A percentile compares a stretch with the other conserved stretches of the same genome.
phyloP scores from a whole-genome alignment of 2,797 vertebrate genomes.

The Chelonia mydas region DNA sequence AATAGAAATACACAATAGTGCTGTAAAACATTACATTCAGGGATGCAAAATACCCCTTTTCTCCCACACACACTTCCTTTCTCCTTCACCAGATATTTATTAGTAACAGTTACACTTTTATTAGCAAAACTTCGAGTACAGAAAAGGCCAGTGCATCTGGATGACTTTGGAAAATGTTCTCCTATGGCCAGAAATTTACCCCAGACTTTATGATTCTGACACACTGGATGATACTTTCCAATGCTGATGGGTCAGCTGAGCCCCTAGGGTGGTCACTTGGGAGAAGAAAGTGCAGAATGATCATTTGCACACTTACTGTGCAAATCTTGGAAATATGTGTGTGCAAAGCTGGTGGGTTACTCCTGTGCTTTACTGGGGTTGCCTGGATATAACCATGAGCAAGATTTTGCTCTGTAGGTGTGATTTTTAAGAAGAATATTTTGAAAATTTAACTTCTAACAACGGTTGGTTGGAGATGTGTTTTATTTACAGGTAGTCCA shows the following conservation, averaged over 20 bases:
- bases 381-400: neutral
- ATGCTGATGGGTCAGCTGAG: neutral
- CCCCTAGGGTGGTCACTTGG: fast-evolving
- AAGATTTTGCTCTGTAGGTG: neutral
- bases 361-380: neutral
- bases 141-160: neutral
- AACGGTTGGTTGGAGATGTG: fast-evolving
- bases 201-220: neutral
- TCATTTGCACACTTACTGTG: neutral
- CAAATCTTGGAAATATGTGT: neutral
- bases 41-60: neutral
- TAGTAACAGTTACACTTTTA: neutral
- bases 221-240: neutral
- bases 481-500: neutral
- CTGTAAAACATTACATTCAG: neutral
- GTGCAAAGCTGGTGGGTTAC: neutral
- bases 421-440: neutral
- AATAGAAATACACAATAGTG: neutral
- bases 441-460: neutral
- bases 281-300: neutral
- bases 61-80: neutral
- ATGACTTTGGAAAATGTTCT: neutral
- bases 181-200: neutral
- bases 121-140: neutral
- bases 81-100: neutral